Evolutionary conservation across 2,888 invertebrate genomes (phyloP), one percentile per base, ranked within the genome.

Genomic region (Stenodema calcarata): DNA sequence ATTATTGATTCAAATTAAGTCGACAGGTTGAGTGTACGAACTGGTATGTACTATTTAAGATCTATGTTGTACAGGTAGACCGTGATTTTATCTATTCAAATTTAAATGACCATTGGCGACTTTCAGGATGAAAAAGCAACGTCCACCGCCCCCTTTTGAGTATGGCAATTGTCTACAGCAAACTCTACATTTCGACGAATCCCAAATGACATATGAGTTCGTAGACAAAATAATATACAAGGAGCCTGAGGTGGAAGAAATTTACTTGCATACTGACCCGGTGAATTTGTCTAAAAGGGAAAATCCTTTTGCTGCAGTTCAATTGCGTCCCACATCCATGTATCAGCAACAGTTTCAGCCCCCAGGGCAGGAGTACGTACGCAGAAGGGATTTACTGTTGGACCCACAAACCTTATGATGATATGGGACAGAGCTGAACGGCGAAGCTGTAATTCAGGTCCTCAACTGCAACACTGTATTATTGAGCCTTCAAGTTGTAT

Each of bases 141-240:
- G 41, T 9, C 69, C 82, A 18, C 23, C 28, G 6, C 82, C 82
- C 1, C n/a, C 16, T 12, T 69, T 41, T 28, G 42, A 82, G 16
- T 69, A 82, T 42, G 62, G 82, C 0, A 70, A 69, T 42, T 82
- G 82, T 27, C 82, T 82, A 3, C 82, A 82, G 42, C 82, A 82
- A 82, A 70, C 82, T 30, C 35, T 82, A 12, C 18, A 35, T 14
- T 82, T 82, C 27, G 69, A 82, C 16, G 62, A 54, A 23, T 11
- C n/a, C 11, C 69, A 18, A 14, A 62, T 42, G 41, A 9, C 30
- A 27, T 82, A 82, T 27, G 27, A 35, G n/a, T 47, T 82, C 2
- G 18, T 41, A 4, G 82, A 27, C n/a, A 50, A 28, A 30, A 23
- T 80, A 47, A 62, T 62, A n/a, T 70, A 62, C 41, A 41, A 30